Base-by-base conservation (phyloP, 2,113 vertebrate genomes). In the Callionymus lyra region DNA sequence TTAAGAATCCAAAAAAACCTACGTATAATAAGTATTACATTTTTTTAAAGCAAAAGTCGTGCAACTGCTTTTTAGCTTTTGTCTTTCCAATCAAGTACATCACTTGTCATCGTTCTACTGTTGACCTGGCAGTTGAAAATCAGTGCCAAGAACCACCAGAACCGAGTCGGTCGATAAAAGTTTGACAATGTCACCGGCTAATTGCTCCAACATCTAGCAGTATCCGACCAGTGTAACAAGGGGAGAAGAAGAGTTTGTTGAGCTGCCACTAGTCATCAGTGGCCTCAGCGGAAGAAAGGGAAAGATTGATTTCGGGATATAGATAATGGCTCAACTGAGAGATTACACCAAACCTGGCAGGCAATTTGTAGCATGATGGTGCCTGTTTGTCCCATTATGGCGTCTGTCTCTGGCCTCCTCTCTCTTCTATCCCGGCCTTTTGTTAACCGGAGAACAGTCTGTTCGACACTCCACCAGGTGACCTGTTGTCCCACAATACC, bases 301-400 rank as follows among this genome's bases (percentile, higher is more conserved):
- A 39, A 38, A 19, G 46, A 67, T 47, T 58, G 47, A 69, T 59
- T n/a, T 41, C 18, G 12, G 41, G 56, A 48, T 53, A 67, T 49
- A 34, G 59, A 52, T 56, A 66, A 74, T 65, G 71, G 75, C 74
- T 75, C 53, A 50, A 48, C 53, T 42, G 45, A 65, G 64, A 70
- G 69, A 68, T 80, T 76, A 76, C 72, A 75, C 62, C 63, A 66
- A 75, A 77, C 57, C 68, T 72, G 66, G 72, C 68, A 79, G 79
- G 80, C 80, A 65, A 82, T 86, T 85, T 84, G 83, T 77, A 73
- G 67, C 63, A 69, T 68, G 68, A 78, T 81, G 63, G 72, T 63
- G 53, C 41, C 54, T 50, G 48, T 67, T 72, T 77, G 75, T 57
- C 44, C 63, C 56, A 65, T 77, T 72, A 74, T 62, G 60, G 48